Percentiles rank a stretch among this genome's conserved stretches.
Conservation (phyloP, 2,113 vertebrate genomes). For the Siniperca chuatsi region DNA sequence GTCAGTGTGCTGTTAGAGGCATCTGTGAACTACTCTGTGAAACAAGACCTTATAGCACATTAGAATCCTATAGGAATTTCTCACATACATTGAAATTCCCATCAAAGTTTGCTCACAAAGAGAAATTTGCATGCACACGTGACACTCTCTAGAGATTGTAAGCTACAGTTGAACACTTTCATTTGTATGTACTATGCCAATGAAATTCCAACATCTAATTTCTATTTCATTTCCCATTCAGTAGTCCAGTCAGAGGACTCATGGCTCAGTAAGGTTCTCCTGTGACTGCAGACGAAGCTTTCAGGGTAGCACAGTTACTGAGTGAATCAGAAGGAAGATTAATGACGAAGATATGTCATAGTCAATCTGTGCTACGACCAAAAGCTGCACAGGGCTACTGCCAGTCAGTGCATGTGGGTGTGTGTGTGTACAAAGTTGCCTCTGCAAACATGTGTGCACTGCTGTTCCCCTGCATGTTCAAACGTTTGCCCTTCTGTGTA, state of each 20-base stretch:
- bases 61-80: constrained; percentile 10
- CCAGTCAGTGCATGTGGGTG: constrained; percentile 7
- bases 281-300: constrained; percentile 26
- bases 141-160: not conserved
- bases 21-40: constrained; percentile 2
- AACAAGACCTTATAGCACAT: not conserved
- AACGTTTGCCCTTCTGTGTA: constrained; percentile 23
- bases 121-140: not conserved
- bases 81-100: constrained; percentile 12
- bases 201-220: constrained; percentile 14
- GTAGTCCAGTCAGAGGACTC: not conserved
- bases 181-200: not conserved
- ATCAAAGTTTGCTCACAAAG: constrained; percentile 17
- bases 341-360: constrained; percentile 56
- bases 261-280: constrained; percentile 22
- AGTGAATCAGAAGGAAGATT: constrained; percentile 61
- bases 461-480: constrained; percentile 23
- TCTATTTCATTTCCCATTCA: constrained; percentile 18
- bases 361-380: constrained; percentile 35
- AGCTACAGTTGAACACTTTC: not conserved
- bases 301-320: constrained; percentile 41
- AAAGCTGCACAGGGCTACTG: constrained; percentile 44
- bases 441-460: constrained; percentile 34
- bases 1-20: not conserved
- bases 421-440: constrained; percentile 3